Evolutionary conservation across 2,888 invertebrate genomes (phyloP), one percentile per base, ranked within the genome.

Genomic region (Hartigia nigra): DNA sequence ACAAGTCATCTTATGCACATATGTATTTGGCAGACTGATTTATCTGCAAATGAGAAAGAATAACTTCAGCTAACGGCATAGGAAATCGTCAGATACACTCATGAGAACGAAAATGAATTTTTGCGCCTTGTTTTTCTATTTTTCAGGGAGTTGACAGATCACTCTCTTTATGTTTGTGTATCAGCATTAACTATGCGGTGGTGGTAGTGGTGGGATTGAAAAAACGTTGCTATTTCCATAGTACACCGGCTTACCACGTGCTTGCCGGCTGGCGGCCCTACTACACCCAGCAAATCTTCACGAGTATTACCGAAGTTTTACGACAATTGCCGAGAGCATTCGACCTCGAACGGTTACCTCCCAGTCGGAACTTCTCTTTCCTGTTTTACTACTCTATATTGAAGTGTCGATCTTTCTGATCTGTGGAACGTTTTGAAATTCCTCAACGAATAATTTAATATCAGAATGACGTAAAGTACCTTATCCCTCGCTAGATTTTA

Each of bases 231-330:
- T 87, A 86, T 88, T 88, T 86, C 85, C 76, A 87, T 75, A 72
- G 32, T 14, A 76, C 82, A 77, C 79, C 82, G 79, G 82, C 35
- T 80, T 79, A 79, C 86, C 89, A 89, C 89, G 89, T 89, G 89
- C 87, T 87, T 81, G 79, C 76, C 85, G 86, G 77, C 84, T 88
- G 86, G 77, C 82, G 77, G 69, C 77, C 9, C 72, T 12, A 72
- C 31, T 72, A 69, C 36, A 31, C 32, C 72, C 31, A 31, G 31
- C 72, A 32, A 72, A 72, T 32, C 72, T 31, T 12, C 23, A 14
- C 78, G 78, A 79, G 12, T 55, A 34, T 76, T 69, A 3, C 32
- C 78, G 78, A 76, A 35, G 23, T n/a, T 14, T 34, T 12, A 36
- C 78, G 78, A 76, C 14, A 12, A 14, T 35, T 11, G 31, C 75